These are phyloP conservation scores for Galbula dea DNA, from an alignment of 2,113 vertebrate genomes.

Conservation along the genomic window DNA sequence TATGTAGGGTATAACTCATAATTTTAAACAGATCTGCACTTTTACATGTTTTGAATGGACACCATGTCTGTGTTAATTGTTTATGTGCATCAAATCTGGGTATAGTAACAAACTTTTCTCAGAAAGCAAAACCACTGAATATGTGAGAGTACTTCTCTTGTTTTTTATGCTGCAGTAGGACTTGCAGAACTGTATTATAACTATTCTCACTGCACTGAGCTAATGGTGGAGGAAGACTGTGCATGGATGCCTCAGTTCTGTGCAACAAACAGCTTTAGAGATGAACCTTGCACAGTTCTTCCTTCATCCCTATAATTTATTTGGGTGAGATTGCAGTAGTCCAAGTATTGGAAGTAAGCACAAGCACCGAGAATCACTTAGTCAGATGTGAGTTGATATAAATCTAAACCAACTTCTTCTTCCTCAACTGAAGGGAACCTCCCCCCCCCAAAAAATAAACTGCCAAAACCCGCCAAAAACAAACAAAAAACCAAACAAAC, in stretches of 20 bases:
- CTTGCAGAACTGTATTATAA: neutral
- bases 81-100: neutral
- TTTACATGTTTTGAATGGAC: neutral
- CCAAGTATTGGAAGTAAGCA: neutral
- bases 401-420: neutral
- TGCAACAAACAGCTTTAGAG: neutral
- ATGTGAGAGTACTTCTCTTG: neutral
- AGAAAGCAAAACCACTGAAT: fast-evolving
- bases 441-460: too few relatives aligned
- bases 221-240: neutral
- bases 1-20: neutral
- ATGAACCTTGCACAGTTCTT: neutral
- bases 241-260: neutral
- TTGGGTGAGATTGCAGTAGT: neutral
- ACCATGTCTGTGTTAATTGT: neutral
- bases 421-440: neutral
- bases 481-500: too few relatives aligned
- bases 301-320: neutral
- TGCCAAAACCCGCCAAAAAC: too few relatives aligned
- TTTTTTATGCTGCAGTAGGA: neutral
- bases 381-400: neutral
- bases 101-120: neutral
- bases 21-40: neutral
- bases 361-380: neutral
- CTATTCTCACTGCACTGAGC: neutral